phyloP scores from a whole-genome alignment of 2,113 vertebrate genomes.

The Esox niger region DNA sequence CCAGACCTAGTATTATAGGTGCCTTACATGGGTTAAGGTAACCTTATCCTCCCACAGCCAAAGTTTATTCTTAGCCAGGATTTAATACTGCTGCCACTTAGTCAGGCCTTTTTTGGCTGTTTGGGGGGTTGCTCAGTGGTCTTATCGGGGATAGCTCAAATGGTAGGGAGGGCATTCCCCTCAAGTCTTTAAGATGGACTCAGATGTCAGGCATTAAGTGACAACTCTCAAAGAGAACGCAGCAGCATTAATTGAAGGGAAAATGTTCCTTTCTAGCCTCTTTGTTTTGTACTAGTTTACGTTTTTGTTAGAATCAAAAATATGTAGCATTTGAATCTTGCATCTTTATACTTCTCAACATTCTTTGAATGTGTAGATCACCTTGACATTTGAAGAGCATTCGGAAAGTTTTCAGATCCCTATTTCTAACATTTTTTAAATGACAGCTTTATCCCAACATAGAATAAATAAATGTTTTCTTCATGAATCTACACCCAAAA shows the following conservation, averaged over 20 bases:
- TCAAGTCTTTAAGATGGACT: background rate
- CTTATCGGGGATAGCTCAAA: slow-evolving; percentile 13
- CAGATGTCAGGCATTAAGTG: background rate
- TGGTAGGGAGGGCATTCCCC: slow-evolving; percentile 10
- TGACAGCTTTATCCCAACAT: too few species aligned
- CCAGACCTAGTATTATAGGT: slow-evolving; percentile 54
- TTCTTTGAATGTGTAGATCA: too few species aligned
- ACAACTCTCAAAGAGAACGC: background rate
- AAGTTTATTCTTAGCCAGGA: slow-evolving; percentile 75
- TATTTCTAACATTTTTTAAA: too few species aligned
- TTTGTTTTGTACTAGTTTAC: background rate
- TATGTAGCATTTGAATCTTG: too few species aligned
- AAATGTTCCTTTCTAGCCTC: background rate
- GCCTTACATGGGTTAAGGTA: slow-evolving; percentile 70
- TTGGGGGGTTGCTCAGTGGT: slow-evolving; percentile 37
- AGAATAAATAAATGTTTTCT: too few species aligned
- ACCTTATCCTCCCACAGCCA: slow-evolving; percentile 59
- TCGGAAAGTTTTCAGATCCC: too few species aligned
- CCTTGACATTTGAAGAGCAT: too few species aligned
- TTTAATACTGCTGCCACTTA: slow-evolving; percentile 43
- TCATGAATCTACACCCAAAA: too few species aligned
- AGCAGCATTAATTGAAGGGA: background rate
- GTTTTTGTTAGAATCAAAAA: background rate
- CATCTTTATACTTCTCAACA: too few species aligned
- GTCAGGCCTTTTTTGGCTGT: slow-evolving; percentile 71